Conservation (phyloP, 2,888 invertebrate genomes). For the Alviniconcha strummeri region DNA sequence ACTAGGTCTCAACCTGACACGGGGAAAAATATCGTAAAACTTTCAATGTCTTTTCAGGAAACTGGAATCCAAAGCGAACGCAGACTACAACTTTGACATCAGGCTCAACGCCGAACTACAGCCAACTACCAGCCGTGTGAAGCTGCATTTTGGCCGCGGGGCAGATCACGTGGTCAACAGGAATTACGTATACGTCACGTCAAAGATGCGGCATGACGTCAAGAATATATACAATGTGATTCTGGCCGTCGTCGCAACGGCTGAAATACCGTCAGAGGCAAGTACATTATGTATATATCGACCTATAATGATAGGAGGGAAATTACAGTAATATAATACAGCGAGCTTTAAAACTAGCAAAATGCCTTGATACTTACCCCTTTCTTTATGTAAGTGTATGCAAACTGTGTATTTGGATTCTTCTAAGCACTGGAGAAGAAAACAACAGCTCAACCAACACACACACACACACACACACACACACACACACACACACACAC, state of each 20-base stretch:
- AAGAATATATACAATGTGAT: background rate
- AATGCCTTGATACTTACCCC: too few species aligned
- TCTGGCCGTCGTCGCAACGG: background rate
- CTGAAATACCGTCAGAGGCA: constrained; percentile 11
- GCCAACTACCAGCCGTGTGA: constrained; percentile 38
- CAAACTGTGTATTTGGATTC: too few species aligned
- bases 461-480: too few species aligned
- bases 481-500: too few species aligned
- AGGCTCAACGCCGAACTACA: constrained; percentile 42
- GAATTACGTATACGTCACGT: background rate
- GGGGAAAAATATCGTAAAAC: too few species aligned
- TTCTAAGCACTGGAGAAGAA: too few species aligned
- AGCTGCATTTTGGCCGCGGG: constrained; percentile 47
- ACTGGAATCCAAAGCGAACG: constrained; percentile 45
- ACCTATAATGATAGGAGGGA: background rate
- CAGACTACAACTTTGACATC: constrained; percentile 46
- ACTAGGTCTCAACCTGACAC: too few species aligned
- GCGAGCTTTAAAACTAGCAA: too few species aligned
- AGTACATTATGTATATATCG: background rate
- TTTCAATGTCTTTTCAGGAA: constrained; percentile 41
- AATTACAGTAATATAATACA: too few species aligned
- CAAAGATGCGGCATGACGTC: constrained; percentile 22
- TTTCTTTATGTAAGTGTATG: too few species aligned
- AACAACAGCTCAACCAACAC: too few species aligned
- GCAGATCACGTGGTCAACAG: constrained; percentile 40